Evolutionary conservation across 2,113 vertebrate genomes (phyloP).

Genomic region (Epinephelus cyanopodus): DNA sequence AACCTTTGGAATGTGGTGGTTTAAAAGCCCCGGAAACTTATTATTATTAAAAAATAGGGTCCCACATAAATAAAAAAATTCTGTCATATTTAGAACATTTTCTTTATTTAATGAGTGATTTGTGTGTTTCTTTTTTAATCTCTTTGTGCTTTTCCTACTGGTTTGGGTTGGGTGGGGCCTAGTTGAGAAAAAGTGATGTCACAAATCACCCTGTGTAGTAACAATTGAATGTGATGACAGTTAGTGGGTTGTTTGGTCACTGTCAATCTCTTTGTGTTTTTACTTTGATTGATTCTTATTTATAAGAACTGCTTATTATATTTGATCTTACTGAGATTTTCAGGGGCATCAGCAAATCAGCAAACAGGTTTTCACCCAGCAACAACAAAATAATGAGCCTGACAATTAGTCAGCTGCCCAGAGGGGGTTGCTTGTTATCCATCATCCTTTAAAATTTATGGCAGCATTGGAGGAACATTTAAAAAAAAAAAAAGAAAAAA

Average conservation of each 20-base stretch:
- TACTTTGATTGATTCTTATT: background rate
- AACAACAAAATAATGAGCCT: conserved; percentile 52
- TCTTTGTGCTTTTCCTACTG: background rate
- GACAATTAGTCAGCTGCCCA: conserved; percentile 36
- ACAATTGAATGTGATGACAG: background rate
- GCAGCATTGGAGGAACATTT: conserved; percentile 17
- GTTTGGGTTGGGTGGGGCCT: background rate
- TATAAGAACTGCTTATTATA: background rate
- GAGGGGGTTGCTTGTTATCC: conserved; percentile 30
- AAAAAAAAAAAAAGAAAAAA: background rate
- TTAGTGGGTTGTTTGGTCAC: background rate
- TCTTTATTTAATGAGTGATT: too few relatives aligned
- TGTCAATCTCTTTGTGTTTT: background rate
- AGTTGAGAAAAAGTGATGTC: background rate
- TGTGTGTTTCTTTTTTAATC: too few relatives aligned
- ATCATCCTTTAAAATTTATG: conserved; percentile 22
- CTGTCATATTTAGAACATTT: too few relatives aligned
- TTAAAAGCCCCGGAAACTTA: background rate
- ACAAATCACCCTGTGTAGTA: background rate
- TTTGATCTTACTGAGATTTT: background rate
- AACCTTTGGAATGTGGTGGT: background rate
- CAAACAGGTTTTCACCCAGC: conserved; percentile 10
- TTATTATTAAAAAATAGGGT: background rate
- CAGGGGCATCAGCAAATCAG: background rate
- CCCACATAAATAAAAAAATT: too few relatives aligned